Conservation (phyloP, 2,888 invertebrate genomes). For the Drosophila anomelani region DNA sequence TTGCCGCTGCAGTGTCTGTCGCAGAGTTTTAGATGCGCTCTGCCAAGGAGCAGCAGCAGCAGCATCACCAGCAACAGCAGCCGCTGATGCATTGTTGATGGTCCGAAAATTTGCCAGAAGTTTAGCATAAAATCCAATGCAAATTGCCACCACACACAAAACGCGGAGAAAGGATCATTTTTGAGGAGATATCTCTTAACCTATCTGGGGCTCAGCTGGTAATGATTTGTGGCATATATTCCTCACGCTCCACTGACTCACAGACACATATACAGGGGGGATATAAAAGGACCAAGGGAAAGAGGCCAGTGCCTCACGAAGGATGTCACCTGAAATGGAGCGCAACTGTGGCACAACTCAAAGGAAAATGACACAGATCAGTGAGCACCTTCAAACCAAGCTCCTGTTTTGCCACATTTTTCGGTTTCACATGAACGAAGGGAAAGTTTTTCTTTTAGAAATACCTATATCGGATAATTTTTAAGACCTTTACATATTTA, state of each 20-base stretch:
- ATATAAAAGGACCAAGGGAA: constrained; percentile 3
- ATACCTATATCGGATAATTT: background rate
- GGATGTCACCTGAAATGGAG: constrained; percentile 48
- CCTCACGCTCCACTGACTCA: constrained; percentile 31
- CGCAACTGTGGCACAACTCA: constrained; percentile 40
- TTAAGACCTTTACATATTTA: too few species aligned
- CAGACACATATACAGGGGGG: background rate
- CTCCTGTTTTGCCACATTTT: background rate
- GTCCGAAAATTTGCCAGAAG: constrained; percentile 72
- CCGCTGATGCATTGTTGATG: constrained; percentile 74
- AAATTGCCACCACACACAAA: constrained; percentile 52
- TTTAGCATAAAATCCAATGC: constrained; percentile 75
- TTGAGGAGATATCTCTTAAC: constrained; percentile 19
- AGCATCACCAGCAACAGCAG: constrained; percentile 51
- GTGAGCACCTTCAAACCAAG: constrained; percentile 15
- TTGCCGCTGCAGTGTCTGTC: constrained; percentile 36
- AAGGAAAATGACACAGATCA: constrained; percentile 49
- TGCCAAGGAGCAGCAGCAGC: constrained; percentile 28
- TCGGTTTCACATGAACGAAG: background rate
- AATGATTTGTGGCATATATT: constrained; percentile 49
- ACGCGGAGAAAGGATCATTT: constrained; percentile 1
- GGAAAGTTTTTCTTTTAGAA: background rate
- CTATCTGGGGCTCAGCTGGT: constrained; percentile 40
- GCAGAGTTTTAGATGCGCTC: constrained; percentile 54
- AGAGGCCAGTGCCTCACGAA: background rate